phyloP scores from a whole-genome alignment of 2,797 vertebrate species.

The Crocidura indochinensis region DNA sequence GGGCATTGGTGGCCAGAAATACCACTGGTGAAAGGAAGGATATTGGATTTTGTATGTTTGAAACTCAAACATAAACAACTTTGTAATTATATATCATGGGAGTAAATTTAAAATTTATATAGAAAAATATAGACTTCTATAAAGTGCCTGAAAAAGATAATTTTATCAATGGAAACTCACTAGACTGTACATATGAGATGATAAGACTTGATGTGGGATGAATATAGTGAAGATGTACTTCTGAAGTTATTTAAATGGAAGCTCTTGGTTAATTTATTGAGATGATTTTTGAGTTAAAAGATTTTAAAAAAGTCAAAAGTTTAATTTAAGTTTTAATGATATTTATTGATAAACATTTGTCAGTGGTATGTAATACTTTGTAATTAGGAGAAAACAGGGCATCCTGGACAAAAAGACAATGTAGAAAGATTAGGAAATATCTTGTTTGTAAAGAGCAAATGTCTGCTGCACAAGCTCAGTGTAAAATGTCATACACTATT shows the following conservation, averaged over 20 bases:
- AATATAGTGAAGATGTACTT: neutral
- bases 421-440: neutral
- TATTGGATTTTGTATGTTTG: too few species aligned
- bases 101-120: too few species aligned
- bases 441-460: neutral
- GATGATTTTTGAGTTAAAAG: neutral
- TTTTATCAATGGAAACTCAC: neutral
- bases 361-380: neutral
- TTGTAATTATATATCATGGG: too few species aligned
- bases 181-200: neutral
- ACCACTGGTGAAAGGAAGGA: too few species aligned
- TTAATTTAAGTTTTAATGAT: slow-evolving; percentile 8
- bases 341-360: slow-evolving; percentile 20
- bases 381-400: slow-evolving; percentile 9
- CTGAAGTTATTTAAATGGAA: neutral
- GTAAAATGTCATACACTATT: neutral
- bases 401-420: slow-evolving; percentile 5
- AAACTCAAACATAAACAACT: too few species aligned
- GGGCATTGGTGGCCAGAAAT: too few species aligned
- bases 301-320: slow-evolving; percentile 36
- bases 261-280: neutral
- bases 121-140: neutral
- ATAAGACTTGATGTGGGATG: neutral
- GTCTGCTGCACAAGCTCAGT: neutral
- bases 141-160: neutral